Evolutionary conservation across 2,113 vertebrate genomes (phyloP).

Genomic region (Emydura subglobosa): DNA sequence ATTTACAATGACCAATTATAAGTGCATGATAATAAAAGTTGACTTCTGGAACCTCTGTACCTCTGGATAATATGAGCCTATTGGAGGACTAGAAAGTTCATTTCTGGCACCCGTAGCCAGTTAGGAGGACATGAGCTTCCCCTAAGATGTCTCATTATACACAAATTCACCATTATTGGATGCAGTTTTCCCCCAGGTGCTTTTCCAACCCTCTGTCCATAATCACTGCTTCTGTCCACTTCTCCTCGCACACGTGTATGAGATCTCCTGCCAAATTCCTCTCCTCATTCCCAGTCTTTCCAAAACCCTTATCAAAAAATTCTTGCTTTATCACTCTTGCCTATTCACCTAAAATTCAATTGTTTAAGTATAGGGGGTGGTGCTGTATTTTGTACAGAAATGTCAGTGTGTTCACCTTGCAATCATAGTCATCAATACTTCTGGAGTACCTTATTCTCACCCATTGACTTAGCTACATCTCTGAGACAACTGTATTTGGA

Average conservation of each 20-base stretch:
- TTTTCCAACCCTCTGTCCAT: neutral
- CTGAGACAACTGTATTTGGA: neutral
- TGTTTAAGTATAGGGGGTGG: neutral
- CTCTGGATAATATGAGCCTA: neutral
- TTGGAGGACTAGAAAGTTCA: neutral
- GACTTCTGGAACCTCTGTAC: neutral
- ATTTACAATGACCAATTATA: neutral
- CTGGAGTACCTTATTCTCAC: neutral
- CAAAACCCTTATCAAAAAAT: neutral
- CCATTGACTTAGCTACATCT: neutral
- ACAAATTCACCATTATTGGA: neutral
- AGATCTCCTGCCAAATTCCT: neutral
- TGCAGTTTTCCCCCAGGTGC: neutral
- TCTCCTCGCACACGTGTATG: rapidly evolving
- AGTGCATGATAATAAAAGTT: neutral
- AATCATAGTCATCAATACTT: neutral
- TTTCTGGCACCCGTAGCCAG: neutral
- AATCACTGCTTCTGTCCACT: neutral
- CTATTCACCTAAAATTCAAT: neutral
- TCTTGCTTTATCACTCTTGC: neutral
- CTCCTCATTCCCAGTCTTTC: neutral
- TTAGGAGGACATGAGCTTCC: neutral
- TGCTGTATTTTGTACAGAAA: neutral
- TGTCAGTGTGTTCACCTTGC: neutral
- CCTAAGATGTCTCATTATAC: neutral